phyloP scores from a whole-genome alignment of 2,888 invertebrate genomes.

The Protula sp. region DNA sequence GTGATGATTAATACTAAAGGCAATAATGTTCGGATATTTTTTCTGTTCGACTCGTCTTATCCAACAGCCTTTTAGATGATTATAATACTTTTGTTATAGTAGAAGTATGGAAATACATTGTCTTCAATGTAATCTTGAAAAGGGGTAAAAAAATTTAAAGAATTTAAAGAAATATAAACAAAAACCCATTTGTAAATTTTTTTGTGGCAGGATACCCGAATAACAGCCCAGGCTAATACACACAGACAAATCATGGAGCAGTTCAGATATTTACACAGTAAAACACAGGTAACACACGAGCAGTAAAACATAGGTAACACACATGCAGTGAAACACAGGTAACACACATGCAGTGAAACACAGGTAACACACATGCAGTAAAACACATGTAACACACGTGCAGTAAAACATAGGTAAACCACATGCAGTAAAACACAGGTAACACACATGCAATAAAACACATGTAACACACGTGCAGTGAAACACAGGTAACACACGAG shows the following conservation, averaged over 20 bases:
- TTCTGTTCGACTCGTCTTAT: too few relatives aligned
- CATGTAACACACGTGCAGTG: background rate
- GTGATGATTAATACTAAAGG: too few relatives aligned
- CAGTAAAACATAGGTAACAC: background rate
- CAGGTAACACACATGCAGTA: background rate
- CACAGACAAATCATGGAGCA: background rate
- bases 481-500: background rate
- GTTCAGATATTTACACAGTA: background rate
- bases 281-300: background rate
- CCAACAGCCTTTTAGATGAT: too few relatives aligned
- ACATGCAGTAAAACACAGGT: background rate
- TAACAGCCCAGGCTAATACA: background rate
- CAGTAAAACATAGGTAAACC: background rate
- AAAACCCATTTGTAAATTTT: background rate
- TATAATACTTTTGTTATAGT: too few relatives aligned
- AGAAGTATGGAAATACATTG: too few relatives aligned
- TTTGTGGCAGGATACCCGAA: background rate
- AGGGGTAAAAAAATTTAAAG: too few relatives aligned
- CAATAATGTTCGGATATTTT: too few relatives aligned
- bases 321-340: background rate
- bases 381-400: background rate
- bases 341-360: background rate
- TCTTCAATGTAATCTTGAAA: too few relatives aligned
- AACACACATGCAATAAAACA: background rate
- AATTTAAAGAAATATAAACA: too few relatives aligned